Base-by-base conservation (phyloP, 2,113 vertebrate genomes). In the Corythornis madagascariensis region DNA sequence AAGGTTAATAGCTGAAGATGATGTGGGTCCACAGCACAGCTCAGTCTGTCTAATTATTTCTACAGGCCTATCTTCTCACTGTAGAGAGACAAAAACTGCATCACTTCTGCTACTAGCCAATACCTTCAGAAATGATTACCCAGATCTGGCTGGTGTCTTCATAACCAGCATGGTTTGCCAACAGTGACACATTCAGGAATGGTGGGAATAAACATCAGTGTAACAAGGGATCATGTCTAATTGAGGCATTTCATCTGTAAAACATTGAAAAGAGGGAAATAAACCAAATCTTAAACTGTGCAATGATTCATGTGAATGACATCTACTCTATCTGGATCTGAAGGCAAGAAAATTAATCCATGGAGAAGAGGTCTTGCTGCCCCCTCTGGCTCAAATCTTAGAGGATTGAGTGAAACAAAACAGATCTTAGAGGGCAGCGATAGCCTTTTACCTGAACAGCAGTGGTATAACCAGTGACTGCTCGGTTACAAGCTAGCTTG, bases 281-380 rank as follows among this genome's bases (percentile, higher is more conserved):
- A 90, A 80, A 78, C 73, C 35, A 81, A 76, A 79, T 79, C 74
- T 57, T 94, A 76, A 94, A 76, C 50, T 89, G 59, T 73, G 31
- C 47, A 79, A 69, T 70, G 45, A 56, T 55, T 84, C 2, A 1
- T 55, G 43, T 83, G 66, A 87, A 85, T 82, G 66, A 42, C 66
- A 89, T 26, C 66, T 94, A 77, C 17, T 81, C 29, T 73, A 33
- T 84, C 31, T 65, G n/a, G 16, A 17, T 83, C 40, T 59, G 43
- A 90, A 43, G 31, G 11, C 42, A 82, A 73, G 55, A 14, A 21
- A 72, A n/a, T 45, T 90, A 92, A 59, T 63, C 42, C 28, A 35
- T 1, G 13, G 33, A 79, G 38, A 88, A 35, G 42, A 52, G 15
- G 13, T 65, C 64, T 76, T 73, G 6, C 38, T 90, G 45, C 15